Base-by-base conservation (phyloP, 2,888 invertebrate species). In the Ommatoiulus sabulosus region DNA sequence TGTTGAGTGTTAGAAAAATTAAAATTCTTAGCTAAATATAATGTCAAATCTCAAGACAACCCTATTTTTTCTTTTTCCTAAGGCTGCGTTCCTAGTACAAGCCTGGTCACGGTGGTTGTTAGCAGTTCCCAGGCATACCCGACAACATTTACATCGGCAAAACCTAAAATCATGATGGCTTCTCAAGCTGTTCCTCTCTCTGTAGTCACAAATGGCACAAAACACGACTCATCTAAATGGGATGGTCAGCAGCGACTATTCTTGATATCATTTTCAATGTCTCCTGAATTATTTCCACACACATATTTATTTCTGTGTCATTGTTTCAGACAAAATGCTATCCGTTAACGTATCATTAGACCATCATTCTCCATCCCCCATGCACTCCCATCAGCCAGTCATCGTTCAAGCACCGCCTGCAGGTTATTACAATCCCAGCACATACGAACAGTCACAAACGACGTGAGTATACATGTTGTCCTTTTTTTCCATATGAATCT, bases 341-440 rank as follows among this genome's bases (percentile, higher is more conserved):
- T 44, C 88, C 15, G 46, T 88, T 44, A 87, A 46, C n/a, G 87
- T 89, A 12, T 72, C 87, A 24, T 44, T 63, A 44, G 89, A 89
- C 46, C 87, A 72, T 43, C 44, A 43, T 44, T 86, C 89, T 35
- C 17, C 84, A 43, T 87, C 89, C 12, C 86, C 86, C 35, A 48
- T 57, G 57, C 89, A 89, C 80, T 44, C 86, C 57, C 89, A 89
- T 72, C 87, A 87, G 72, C 89, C 89, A n/a, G 89, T 89, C 44
- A 89, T 89, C 24, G 87, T 89, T 89, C 89, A 89, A 87, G 89
- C 89, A 35, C 89, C 89, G 24, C 80, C 89, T 20, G 57, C 89
- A 4, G 72, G 72, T 46, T 63, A 43, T 72, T 89, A 87, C 63
- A 87, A 72, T n/a, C 20, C 35, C n/a, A 63, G 72, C 80, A 15